Conservation (phyloP, 2,888 invertebrate genomes). For the Chrysolina americana region DNA sequence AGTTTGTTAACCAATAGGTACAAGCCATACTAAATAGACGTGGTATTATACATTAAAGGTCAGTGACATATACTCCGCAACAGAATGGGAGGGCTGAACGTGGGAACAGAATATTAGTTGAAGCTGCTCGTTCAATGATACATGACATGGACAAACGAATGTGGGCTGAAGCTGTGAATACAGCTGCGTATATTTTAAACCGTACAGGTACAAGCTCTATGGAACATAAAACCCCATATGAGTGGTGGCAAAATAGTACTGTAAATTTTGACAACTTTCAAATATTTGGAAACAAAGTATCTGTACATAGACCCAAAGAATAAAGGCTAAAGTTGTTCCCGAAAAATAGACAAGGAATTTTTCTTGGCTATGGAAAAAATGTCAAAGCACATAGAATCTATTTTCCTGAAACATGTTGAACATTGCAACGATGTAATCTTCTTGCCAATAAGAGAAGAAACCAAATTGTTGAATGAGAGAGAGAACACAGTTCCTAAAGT, state of each 20-base stretch:
- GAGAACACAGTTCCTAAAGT: not conserved
- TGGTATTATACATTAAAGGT: no score
- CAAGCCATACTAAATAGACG: no score
- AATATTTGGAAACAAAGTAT: conserved; percentile 64
- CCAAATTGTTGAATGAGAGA: conserved; percentile 10
- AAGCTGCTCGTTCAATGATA: conserved; percentile 31
- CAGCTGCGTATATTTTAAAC: conserved; percentile 28
- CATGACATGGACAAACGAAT: conserved; percentile 27
- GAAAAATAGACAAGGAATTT: conserved; percentile 58
- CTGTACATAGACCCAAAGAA: conserved; percentile 62
- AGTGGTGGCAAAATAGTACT: conserved; percentile 61
- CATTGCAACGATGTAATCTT: conserved; percentile 45
- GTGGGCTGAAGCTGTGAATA: conserved; percentile 37
- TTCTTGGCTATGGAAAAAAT: conserved; percentile 63
- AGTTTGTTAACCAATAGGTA: no score
- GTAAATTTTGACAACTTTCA: conserved; percentile 59
- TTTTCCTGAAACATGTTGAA: conserved; percentile 43
- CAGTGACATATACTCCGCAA: conserved; percentile 32
- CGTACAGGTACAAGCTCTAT: conserved; percentile 28
- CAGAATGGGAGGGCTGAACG: conserved; percentile 33
- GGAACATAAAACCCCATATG: conserved; percentile 58
- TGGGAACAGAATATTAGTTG: conserved; percentile 26
- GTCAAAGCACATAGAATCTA: conserved; percentile 47
- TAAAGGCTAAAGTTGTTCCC: conserved; percentile 60
- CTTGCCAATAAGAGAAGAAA: conserved; percentile 30